Evolutionary conservation across 1,140 invertebrate species (phyloP), one percentile per base, ranked within the genome.

Genomic region (Brachionus plicatilis): DNA sequence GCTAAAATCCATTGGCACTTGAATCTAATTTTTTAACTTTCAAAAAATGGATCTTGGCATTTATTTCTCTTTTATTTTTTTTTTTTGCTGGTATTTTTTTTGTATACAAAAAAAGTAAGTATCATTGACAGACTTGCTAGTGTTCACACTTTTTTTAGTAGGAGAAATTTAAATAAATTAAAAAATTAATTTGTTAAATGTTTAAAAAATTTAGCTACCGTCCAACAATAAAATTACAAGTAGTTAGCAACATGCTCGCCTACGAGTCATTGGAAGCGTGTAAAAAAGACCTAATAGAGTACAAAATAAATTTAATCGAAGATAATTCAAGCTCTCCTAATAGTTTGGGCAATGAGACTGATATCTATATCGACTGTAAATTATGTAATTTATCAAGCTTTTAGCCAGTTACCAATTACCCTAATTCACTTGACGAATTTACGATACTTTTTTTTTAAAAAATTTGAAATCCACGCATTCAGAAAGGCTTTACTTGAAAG

Each of bases 281-380:
- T 82, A 82, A 82, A 68, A 68, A 60, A 45, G 50, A 82, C 20
- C 33, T 82, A 68, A 14, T 82, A 68, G 65, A 82, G 33, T 82
- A 82, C 65, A 82, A 82, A 68, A 60, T 82, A 43, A 68, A 43
- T 82, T 65, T 82, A 68, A 68, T 65, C 79, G 72, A 76, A 76
- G 72, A 76, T 24, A 47, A 76, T 24, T 76, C 72, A 27, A 50
- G 20, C 43, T 72, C 68, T 37, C 68, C 68, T 72, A 72, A 43
- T 72, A n/a, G 14, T 33, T 29, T 20, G 9, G 43, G 7, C 41
- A 72, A 43, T 72, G 37, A 37, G 9, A 72, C 68, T 43, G 72
- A 76, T 50, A 76, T 50, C 9, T 76, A 47, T 50, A 76, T 76
- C 43, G 72, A 76, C 17, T 76, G 72, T 76, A 76, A 76, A 76